Evolutionary conservation across 2,113 vertebrate genomes (phyloP), one percentile per base, ranked within the genome.

Genomic region (Scophthalmus maximus): DNA sequence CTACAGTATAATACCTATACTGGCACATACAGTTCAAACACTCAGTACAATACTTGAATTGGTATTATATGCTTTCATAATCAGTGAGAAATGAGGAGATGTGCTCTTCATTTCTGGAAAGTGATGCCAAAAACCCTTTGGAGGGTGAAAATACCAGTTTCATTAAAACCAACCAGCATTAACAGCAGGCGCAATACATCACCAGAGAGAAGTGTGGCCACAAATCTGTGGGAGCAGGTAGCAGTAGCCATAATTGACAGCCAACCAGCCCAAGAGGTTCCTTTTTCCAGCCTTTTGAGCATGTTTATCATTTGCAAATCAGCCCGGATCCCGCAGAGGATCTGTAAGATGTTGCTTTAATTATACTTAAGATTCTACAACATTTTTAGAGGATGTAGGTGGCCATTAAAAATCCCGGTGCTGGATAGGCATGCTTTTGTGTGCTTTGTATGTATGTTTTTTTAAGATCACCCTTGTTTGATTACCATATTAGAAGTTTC

Each of bases 171-270:
- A 46, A 50, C 22, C 32, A 22, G 10, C 23, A 8, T 61, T 51
- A 68, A 47, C 27, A 50, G 40, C 29, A 58, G 26, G 23, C 29
- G 58, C 17, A 62, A 40, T 42, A n/a, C 50, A 66, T 61, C 50
- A 47, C 26, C 25, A 42, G 32, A 56, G 15, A 69, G 57, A 56
- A 47, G 20, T 42, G 12, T 6, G 36, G 52, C 40, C 44, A 50
- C 42, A 61, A 29, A 66, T 61, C 32, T 67, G n/a, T 57, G 57
- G 29, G 36, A 47, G 56, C 40, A 56, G 20, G 59, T 34, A 49
- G n/a, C 50, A 18, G 27, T 11, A 23, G 26, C 36, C 8, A 20
- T 18, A 46, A 40, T 34, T 60, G 53, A 64, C 42, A 46, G 42
- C 42, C 72, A 22, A 27, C 15, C 7, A 44, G 34, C 69, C 34